Base-by-base conservation (phyloP, 2,797 vertebrate species). In the Poecilia picta region DNA sequence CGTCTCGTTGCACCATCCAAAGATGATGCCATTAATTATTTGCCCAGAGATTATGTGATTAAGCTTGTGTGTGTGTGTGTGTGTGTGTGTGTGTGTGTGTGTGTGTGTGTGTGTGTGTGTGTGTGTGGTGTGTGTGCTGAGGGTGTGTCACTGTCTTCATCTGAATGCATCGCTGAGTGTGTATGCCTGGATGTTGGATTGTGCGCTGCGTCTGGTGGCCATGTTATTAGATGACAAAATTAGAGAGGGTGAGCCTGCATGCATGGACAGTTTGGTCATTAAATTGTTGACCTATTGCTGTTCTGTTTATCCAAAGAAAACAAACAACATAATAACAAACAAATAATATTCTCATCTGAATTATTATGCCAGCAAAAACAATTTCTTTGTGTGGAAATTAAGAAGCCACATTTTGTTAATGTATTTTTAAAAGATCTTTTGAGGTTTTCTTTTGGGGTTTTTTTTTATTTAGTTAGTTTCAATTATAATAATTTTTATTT, bases 1-100 rank as follows among this genome's bases (percentile, higher is more conserved):
- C 59, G 66, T 83, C 72, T 78, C 57, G 68, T 59, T 43, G 75
- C 86, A 74, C 49, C 73, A 71, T 83, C 72, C 79, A 76, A 88
- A 90, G 88, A 91, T 91, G 76, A 91, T 87, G 90, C 90, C 90
- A 91, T 93, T 93, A 90, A 93, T 93, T 92, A 92, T 92, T 93
- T 90, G 88, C 75, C 82, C n/a, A 86, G 87, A 89, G 89, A 91
- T 92, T 93, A 93, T 92, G 84, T 88, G 85, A 91, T 91, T 92
- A 92, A 76, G 85, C 47, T 0, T 80, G 20, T 88, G 81, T 80
- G 36, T 55, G 28, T 4, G 45, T 46, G 45, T 55, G 28, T 4
- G 45, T 46, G 45, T 45, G 13, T 80, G 20, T 88, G 81, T 80
- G 36, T 55, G 28, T 4, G 45, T 46, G 45, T 45, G 36, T 80